Evolutionary conservation across 2,888 invertebrate genomes (phyloP), one percentile per base, ranked within the genome.

Genomic region (Oxycera nigricornis): DNA sequence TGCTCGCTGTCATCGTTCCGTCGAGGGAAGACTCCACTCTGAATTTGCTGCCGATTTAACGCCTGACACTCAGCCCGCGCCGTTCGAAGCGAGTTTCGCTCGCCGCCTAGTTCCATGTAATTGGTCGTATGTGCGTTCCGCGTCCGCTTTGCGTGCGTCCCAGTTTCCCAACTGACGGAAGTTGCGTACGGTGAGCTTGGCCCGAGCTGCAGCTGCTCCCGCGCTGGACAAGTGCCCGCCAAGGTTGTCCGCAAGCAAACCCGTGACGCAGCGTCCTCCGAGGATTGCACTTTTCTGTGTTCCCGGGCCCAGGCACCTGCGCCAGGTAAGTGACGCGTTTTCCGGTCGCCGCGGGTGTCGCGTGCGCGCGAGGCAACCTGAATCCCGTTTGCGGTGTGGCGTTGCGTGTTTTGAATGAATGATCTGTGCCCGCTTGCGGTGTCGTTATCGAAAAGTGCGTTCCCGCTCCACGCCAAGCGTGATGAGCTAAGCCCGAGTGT

Each of bases 61-160:
- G 65, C 24, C 24, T 24, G 22, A 22, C 55, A 55, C 11, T 39
- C 65, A 65, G 65, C 41, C 9, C 65, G 26, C 9, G 20, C 41
- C 41, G 65, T 41, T 65, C 41, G 65, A 39, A 65, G 65, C 41
- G 20, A 65, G 41, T 39, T 24, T 39, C 41, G 65, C 65, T 65
- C 41, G 65, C 41, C 65, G 65, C 26, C n/a, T 35, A 65, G 39
- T 65, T 65, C 24, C 65, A 41, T n/a, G 39, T 39, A 39, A 20
- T 9, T 41, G n/a, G n/a, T n/a, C 24, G 65, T 41, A 6, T 2
- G 65, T 65, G 39, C 65, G 65, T 65, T 65, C n/a, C 39, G 41
- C 14, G 39, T 20, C 62, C 62, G 62, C 22, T 62, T 35, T 62
- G 35, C 35, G 35, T 62, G 62, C 62, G 62, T 22, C 31, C 17